Percentiles rank a stretch among this genome's conserved stretches.
Conservation (phyloP, 2,888 invertebrate species). For the Helobdella robusta region DNA sequence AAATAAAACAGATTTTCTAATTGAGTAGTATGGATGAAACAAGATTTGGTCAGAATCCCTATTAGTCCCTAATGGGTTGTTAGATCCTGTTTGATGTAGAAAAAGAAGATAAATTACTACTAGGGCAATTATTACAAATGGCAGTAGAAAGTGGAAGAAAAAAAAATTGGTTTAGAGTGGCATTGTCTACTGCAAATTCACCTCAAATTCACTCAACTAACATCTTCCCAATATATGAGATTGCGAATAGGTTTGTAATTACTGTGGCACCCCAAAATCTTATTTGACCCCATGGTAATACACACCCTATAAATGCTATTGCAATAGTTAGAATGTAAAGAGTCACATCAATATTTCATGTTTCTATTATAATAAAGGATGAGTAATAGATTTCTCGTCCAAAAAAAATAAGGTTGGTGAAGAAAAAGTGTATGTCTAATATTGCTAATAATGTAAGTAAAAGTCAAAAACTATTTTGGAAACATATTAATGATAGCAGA, state of each 20-base stretch:
- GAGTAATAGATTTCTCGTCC: slow-evolving; percentile 59
- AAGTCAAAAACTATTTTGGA: slow-evolving; percentile 65
- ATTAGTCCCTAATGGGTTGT: slow-evolving; percentile 60
- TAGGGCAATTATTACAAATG: slow-evolving; percentile 59
- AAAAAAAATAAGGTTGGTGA: too few relatives aligned
- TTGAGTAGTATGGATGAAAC: slow-evolving; percentile 61
- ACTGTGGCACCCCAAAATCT: slow-evolving; percentile 51
- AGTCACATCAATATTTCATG: slow-evolving; percentile 61
- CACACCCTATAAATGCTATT: slow-evolving; percentile 69
- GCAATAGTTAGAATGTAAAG: slow-evolving; percentile 62
- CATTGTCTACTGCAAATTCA: slow-evolving; percentile 64
- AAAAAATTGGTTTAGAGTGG: slow-evolving; percentile 68
- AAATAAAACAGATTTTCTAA: slow-evolving; percentile 56
- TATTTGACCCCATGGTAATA: slow-evolving; percentile 49
- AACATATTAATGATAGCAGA: too few relatives aligned
- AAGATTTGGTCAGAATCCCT: slow-evolving; percentile 62
- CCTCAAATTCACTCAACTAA: slow-evolving; percentile 67
- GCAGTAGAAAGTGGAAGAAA: slow-evolving; percentile 65
- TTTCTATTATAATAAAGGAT: slow-evolving; percentile 53
- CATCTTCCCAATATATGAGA: slow-evolving; percentile 60
- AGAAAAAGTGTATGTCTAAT: too few relatives aligned
- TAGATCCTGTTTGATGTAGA: slow-evolving; percentile 62
- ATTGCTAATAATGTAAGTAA: too few relatives aligned
- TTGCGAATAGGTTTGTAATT: slow-evolving; percentile 65
- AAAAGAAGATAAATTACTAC: slow-evolving; percentile 60